A percentile compares a stretch with the other conserved stretches of the same genome.
Conservation (phyloP, 2,113 vertebrate genomes). For the Hassar affinis region DNA sequence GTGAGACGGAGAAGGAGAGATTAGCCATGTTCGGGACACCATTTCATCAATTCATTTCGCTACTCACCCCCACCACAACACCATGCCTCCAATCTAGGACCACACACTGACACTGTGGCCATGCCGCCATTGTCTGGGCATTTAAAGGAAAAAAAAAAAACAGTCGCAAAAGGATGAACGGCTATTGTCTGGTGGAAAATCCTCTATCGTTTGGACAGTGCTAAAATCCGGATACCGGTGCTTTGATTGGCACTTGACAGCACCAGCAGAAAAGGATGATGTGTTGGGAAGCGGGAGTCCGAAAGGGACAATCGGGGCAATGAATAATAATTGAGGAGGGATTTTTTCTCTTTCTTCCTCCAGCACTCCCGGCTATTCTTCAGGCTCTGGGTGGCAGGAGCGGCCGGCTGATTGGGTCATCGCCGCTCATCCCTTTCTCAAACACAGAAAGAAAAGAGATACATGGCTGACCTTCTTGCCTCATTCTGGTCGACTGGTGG, state of each 20-base stretch:
- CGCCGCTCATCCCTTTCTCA: constrained; percentile 81
- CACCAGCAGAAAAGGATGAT: constrained; percentile 84
- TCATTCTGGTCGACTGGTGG: constrained; percentile 74
- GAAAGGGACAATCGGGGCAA: constrained; percentile 79
- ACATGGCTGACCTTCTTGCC: constrained; percentile 75
- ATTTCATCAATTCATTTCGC: constrained; percentile 48
- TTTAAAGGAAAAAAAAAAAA: constrained; percentile 48
- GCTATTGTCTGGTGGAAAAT: constrained; percentile 70
- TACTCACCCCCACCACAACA: neutral
- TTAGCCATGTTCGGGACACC: constrained; percentile 83
- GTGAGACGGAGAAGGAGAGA: constrained; percentile 70
- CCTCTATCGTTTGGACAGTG: constrained; percentile 62
- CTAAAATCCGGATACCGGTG: constrained; percentile 69
- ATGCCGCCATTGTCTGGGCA: constrained; percentile 78
- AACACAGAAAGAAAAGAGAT: constrained; percentile 80
- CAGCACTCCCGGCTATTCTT: constrained; percentile 60
- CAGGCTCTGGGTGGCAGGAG: constrained; percentile 85
- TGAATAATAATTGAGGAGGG: constrained; percentile 77
- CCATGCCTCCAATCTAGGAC: constrained; percentile 69
- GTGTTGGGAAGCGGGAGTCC: constrained; percentile 73
- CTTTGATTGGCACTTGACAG: constrained; percentile 98
- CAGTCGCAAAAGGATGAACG: constrained; percentile 58
- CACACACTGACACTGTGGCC: constrained; percentile 92
- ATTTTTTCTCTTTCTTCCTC: constrained; percentile 70
- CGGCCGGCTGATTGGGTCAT: constrained; percentile 74